Base-by-base conservation (phyloP, 2,888 invertebrate genomes). In the Heliconius ethilla region DNA sequence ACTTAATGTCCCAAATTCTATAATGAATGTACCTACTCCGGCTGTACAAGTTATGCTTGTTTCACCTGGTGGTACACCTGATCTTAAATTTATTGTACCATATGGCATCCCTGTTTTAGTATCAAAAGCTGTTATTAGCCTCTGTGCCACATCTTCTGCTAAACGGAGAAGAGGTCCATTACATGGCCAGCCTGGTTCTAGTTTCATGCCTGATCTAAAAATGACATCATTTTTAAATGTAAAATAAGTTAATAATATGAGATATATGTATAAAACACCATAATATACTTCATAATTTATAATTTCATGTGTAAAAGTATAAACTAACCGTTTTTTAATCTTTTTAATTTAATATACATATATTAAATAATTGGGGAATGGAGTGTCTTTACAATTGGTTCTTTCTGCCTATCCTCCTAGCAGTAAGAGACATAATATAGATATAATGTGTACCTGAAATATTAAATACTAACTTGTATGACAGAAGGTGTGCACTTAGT, bases 11-110 rank as follows among this genome's bases (percentile, higher is more conserved):
- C 99, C 99, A 95, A 99, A 99, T 91, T 99, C 99, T 25, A 99
- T 95, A 63, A 99, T 96, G 89, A 98, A 99, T 4, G 99, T 99
- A 1, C 99, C 99, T 65, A 99, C 98, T 2, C 99, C 99, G 22
- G 99, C 99, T 0, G 99, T 99, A 88, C 99, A 99, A 0, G 99
- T 99, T 1, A 99, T 96, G 62, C 98, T 97, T 0, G 99, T 99
- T 92, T 99, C 99, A 13, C 98, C 98, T 55, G 96, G 95, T 0
- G 99, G 99, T 1, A 99, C 98, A 1, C 99, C 99, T 87, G 97
- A 95, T 75, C 96, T 95, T 59, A 99, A 94, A 90, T 99, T 99
- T 0, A 99, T 98, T 0, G 99, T 99, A 11, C 99, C 99, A 92
- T 98, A 99, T 0, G 99, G 99, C 99, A 99, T 99, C 3, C 99